Percentiles rank a stretch among this genome's conserved stretches.
phyloP scores from a whole-genome alignment of 2,113 vertebrate species.

The Patagioenas fasciata region DNA sequence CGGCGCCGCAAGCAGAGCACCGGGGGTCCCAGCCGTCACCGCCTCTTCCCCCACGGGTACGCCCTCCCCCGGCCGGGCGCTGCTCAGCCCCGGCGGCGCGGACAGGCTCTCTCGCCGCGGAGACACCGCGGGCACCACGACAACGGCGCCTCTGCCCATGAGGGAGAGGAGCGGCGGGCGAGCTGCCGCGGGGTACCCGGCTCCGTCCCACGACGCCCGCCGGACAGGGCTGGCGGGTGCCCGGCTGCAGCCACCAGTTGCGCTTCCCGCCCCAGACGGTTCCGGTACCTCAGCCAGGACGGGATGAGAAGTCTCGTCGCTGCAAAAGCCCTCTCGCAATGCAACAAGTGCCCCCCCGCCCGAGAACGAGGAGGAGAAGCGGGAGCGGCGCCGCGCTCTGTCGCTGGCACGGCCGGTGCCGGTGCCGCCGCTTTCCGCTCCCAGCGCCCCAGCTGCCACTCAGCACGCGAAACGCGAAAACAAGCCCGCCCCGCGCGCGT shows the following conservation, averaged over 20 bases:
- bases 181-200: not conserved
- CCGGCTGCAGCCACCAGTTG: conserved; percentile 43
- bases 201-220: not conserved
- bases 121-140: not conserved
- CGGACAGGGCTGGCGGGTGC: not conserved
- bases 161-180: not conserved
- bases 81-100: not conserved
- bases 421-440: not conserved
- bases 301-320: not conserved
- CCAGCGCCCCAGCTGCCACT: not conserved
- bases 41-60: not conserved
- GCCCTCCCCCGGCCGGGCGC: not conserved
- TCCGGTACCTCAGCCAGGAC: not conserved
- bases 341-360: conserved; percentile 34
- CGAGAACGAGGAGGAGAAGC: not conserved
- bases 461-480: conserved; percentile 32
- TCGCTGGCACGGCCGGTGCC: not conserved
- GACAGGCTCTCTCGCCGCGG: not conserved
- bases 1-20: not conserved
- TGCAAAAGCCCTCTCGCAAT: not conserved
- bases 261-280: not conserved
- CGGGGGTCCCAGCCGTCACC: not conserved
- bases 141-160: not conserved
- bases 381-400: not conserved
- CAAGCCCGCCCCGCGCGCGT: not conserved